phyloP scores from a whole-genome alignment of 2,888 invertebrate genomes.

The Cheilosia impressa region DNA sequence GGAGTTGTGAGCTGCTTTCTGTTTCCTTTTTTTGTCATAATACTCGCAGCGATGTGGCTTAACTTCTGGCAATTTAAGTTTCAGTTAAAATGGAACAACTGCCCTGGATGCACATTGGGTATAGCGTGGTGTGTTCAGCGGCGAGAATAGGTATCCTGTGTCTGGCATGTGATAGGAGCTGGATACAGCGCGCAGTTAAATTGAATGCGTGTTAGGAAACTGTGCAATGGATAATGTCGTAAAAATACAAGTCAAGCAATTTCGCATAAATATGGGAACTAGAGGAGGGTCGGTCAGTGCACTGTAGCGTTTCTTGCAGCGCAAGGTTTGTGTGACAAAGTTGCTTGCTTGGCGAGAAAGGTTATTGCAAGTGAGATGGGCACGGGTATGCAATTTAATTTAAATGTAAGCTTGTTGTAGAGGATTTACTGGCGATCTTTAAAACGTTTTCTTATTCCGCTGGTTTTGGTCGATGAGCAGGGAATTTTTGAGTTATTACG shows the following conservation, averaged over 20 bases:
- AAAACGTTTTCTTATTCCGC: too few species aligned
- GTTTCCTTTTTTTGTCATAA: background rate
- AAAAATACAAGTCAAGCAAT: constrained; percentile 44
- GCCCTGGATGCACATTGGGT: constrained; percentile 35
- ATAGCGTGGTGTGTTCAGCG: constrained; percentile 6
- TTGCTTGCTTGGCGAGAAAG: too few species aligned
- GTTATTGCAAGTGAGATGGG: too few species aligned
- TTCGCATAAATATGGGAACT: constrained; percentile 35
- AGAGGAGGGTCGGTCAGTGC: background rate
- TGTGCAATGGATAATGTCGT: constrained; percentile 44
- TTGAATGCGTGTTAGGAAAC: constrained; percentile 70
- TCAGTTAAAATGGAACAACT: constrained; percentile 60
- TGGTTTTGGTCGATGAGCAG: too few species aligned
- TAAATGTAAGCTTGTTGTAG: too few species aligned
- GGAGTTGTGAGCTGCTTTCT: constrained; percentile 8
- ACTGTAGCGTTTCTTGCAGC: background rate
- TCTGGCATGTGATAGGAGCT: constrained; percentile 48
- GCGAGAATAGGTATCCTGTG: constrained; percentile 4
- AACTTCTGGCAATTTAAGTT: constrained; percentile 73
- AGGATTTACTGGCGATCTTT: too few species aligned
- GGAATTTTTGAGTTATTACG: too few species aligned
- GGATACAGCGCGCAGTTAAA: constrained; percentile 17
- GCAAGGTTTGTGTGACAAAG: background rate
- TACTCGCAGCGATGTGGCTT: constrained; percentile 54
- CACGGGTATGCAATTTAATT: too few species aligned